phyloP scores from a whole-genome alignment of 2,888 invertebrate species.

The Dinocampus coccinellae region DNA sequence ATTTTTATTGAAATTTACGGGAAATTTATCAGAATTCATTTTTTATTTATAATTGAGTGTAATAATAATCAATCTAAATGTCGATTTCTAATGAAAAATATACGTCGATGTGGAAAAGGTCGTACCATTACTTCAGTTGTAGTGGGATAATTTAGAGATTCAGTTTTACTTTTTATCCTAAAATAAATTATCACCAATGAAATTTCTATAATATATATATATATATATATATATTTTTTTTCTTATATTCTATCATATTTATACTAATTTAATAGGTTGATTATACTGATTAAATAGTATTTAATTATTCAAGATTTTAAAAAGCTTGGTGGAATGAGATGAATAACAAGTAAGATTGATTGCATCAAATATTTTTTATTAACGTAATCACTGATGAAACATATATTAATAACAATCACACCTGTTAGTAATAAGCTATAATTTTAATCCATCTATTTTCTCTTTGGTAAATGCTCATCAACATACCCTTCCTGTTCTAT shows the following conservation, averaged over 20 bases:
- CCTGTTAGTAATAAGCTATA: conserved; percentile 66
- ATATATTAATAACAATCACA: conserved; percentile 52
- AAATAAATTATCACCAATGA: conserved; percentile 15
- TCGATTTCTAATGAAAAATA: conserved; percentile 19
- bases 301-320: neutral
- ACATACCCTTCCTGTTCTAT: conserved; percentile 89
- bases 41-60: neutral
- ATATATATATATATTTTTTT: neutral
- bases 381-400: conserved; percentile 55
- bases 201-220: neutral
- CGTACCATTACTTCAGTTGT: conserved; percentile 28
- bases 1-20: conserved; percentile 21
- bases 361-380: conserved; percentile 51
- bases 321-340: neutral
- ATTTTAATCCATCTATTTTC: conserved; percentile 55
- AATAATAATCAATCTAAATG: conserved; percentile 33
- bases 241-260: too few species aligned
- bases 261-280: too few species aligned
- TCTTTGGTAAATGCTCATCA: conserved; percentile 72
- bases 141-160: conserved; percentile 24
- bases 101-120: conserved; percentile 24
- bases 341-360: conserved; percentile 28
- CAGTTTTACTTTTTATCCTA: conserved; percentile 30
- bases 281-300: neutral
- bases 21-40: conserved; percentile 9